A percentile compares a stretch with the other conserved stretches of the same genome.
phyloP scores from a whole-genome alignment of 2,888 invertebrate species.

The Allygus modestus region DNA sequence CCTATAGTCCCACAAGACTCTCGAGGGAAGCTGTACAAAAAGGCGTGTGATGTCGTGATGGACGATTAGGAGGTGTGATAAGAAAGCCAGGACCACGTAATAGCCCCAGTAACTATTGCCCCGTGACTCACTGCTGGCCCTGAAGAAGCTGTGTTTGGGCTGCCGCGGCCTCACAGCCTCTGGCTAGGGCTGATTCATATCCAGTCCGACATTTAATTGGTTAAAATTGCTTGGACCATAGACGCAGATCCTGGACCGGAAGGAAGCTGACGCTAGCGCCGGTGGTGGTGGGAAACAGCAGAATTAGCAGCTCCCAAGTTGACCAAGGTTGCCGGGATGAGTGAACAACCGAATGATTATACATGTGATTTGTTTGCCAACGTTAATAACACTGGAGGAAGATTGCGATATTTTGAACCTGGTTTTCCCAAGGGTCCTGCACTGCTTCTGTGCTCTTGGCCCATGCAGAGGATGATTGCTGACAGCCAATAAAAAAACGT shows the following conservation, averaged over 20 bases:
- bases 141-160: constrained; percentile 6
- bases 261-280: constrained; percentile 17
- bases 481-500: too few species aligned
- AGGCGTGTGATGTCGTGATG: constrained; percentile 6
- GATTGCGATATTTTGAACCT: neutral
- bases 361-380: constrained; percentile 34
- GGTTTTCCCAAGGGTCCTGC: constrained; percentile 12
- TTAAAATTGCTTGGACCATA: constrained; percentile 36
- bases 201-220: constrained; percentile 52
- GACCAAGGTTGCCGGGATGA: constrained; percentile 15
- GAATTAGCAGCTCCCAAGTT: constrained; percentile 39
- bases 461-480: too few species aligned
- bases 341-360: constrained; percentile 25
- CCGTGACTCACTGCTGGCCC: constrained; percentile 22
- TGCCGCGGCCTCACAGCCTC: constrained; percentile 2
- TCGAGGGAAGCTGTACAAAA: neutral
- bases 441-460: too few species aligned
- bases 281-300: constrained; percentile 48
- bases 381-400: neutral
- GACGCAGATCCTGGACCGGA: constrained; percentile 25
- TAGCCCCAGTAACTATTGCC: neutral
- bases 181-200: constrained; percentile 11
- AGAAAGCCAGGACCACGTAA: constrained; percentile 13
- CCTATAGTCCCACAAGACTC: neutral
- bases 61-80: constrained; percentile 32